These are phyloP conservation scores for Lysandra bellargus DNA, from an alignment of 2,888 invertebrate genomes.

Conservation along the genomic window DNA sequence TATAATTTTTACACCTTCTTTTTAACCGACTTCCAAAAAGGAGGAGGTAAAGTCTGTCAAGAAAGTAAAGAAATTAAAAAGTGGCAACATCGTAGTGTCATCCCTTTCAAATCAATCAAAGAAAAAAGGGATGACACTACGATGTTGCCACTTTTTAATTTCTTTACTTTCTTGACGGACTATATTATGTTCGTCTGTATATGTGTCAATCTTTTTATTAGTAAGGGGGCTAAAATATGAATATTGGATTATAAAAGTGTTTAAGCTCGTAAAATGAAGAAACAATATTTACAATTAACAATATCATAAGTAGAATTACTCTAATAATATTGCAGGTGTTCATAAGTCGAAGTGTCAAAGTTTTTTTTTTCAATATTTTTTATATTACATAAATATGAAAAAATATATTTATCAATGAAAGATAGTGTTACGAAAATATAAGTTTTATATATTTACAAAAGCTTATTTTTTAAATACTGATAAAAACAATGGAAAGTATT, in stretches of 20 bases:
- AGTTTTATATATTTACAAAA: conserved; percentile 65
- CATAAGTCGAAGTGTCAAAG: conserved; percentile 63
- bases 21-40: too few relatives aligned
- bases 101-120: too few relatives aligned
- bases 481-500: conserved; percentile 43
- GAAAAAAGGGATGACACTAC: too few relatives aligned
- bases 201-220: not conserved
- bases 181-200: too few relatives aligned
- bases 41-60: too few relatives aligned
- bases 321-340: conserved; percentile 69
- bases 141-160: too few relatives aligned
- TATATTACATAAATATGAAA: conserved; percentile 59
- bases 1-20: too few relatives aligned
- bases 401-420: conserved; percentile 66
- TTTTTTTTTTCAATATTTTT: conserved; percentile 42
- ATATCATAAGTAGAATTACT: conserved; percentile 48
- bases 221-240: conserved; percentile 38
- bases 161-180: too few relatives aligned
- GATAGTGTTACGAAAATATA: conserved; percentile 70
- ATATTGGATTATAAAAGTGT: conserved; percentile 46
- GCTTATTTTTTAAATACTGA: conserved; percentile 63
- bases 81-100: too few relatives aligned
- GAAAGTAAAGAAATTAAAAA: too few relatives aligned
- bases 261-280: conserved; percentile 53
- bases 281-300: conserved; percentile 61